phyloP scores from a whole-genome alignment of 2,113 vertebrate species.

The Naja naja region DNA sequence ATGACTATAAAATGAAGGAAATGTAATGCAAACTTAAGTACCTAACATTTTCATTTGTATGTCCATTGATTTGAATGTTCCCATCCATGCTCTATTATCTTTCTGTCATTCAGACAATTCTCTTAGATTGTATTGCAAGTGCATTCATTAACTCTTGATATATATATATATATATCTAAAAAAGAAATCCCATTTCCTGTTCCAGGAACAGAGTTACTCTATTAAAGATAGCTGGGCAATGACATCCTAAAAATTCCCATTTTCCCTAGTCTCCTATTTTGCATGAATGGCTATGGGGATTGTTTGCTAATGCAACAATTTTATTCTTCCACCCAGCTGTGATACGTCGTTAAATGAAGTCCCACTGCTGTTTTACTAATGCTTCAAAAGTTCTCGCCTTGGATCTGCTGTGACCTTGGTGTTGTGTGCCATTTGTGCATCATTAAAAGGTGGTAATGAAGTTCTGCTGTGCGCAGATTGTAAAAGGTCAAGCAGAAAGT shows the following conservation, averaged over 20 bases:
- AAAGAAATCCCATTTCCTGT: slow-evolving; percentile 29
- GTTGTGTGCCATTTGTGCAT: slow-evolving; percentile 78
- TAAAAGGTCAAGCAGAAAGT: slow-evolving; percentile 83
- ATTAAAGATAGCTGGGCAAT: slow-evolving; percentile 26
- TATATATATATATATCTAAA: too few relatives aligned
- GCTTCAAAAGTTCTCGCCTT: slow-evolving; percentile 64
- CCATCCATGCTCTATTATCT: slow-evolving; percentile 17
- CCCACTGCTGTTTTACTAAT: slow-evolving; percentile 44
- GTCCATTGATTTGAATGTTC: slow-evolving; percentile 12
- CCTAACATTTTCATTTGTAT: neutral
- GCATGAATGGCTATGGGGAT: neutral
- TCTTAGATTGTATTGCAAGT: slow-evolving; percentile 9
- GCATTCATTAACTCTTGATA: slow-evolving; percentile 22
- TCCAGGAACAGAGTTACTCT: slow-evolving; percentile 11
- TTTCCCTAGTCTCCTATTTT: neutral
- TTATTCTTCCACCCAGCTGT: slow-evolving; percentile 29
- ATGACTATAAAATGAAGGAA: neutral
- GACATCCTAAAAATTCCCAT: slow-evolving; percentile 1
- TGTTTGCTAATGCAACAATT: neutral
- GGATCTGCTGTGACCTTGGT: slow-evolving; percentile 76
- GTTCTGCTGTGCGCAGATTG: slow-evolving; percentile 75
- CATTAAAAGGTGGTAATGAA: slow-evolving; percentile 86
- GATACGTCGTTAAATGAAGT: slow-evolving; percentile 55
- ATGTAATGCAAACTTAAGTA: neutral
- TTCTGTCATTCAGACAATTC: slow-evolving; percentile 26